phyloP scores from a whole-genome alignment of 1,140 invertebrate species.

The Macrobrachium nipponense region DNA sequence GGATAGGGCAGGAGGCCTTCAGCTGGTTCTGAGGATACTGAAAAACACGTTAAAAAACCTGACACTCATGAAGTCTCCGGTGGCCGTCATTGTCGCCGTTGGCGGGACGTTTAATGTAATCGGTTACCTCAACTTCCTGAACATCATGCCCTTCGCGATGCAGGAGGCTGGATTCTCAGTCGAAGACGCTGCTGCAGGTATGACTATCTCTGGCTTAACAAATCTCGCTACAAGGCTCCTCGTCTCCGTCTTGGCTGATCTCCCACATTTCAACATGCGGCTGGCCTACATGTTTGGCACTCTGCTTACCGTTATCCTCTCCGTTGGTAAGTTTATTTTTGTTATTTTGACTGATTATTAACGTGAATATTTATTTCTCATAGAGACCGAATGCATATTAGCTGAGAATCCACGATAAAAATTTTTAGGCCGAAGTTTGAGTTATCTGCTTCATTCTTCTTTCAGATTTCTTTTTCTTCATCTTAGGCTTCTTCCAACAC shows the following conservation, averaged over 20 bases:
- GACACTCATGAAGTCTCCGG: not conserved
- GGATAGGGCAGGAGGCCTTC: not conserved
- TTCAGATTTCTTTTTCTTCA: too few species aligned
- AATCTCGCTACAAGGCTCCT: not conserved
- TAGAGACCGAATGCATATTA: too few species aligned
- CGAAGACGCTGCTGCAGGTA: not conserved
- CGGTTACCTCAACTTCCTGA: constrained; percentile 1
- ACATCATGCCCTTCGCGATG: constrained; percentile 1
- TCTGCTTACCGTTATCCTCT: not conserved
- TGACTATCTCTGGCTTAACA: not conserved
- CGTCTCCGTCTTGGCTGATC: not conserved
- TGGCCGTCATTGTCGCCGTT: not conserved
- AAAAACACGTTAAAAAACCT: not conserved
- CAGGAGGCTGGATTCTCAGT: not conserved
- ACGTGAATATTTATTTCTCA: not conserved
- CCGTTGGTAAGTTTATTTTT: not conserved
- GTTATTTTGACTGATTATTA: not conserved
- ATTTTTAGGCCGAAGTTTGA: too few species aligned
- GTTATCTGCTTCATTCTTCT: too few species aligned
- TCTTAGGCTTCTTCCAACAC: too few species aligned
- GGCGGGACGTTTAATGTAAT: not conserved
- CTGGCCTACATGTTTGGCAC: not conserved
- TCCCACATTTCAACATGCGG: constrained; percentile 3
- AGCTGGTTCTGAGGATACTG: not conserved
- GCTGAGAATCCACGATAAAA: too few species aligned